Evolutionary conservation across 2,113 vertebrate genomes (phyloP), one percentile per base, ranked within the genome.

Genomic region (Xenopus tropicalis): DNA sequence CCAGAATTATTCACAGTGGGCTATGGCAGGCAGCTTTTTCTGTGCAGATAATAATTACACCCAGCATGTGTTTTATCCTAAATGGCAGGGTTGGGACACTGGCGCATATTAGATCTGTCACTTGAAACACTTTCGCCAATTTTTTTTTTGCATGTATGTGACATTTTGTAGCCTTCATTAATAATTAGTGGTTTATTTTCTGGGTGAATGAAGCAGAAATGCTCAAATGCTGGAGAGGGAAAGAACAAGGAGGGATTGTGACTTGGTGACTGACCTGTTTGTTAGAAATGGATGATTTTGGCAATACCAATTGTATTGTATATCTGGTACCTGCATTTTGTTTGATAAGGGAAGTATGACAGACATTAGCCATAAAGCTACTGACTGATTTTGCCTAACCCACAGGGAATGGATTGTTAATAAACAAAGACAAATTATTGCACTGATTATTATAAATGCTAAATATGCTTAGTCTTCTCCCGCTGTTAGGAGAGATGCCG

Each of bases 101-200:
- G 56, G 52, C 42, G 72, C 65, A 68, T 56, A 61, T 74, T 65
- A 68, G 72, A 74, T 67, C 72, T 74, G 72, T 74, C 72, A 74
- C 67, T 68, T 74, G 43, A 61, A 74, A 56, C 72, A 52, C 57
- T 74, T 74, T 74, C 59, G 61, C 65, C 65, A 74, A 61, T 74
- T 74, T 63, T 74, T 74, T 63, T 74, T 74, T 48, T 11, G 13
- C 14, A 13, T 48, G 46, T 17, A 14, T 48, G 16, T 74, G 65
- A 74, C 72, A 74, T 74, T 67, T 57, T 57, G 25, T 51, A 62
- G 16, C 51, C 43, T 66, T 74, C 72, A 74, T 74, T 69, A 74
- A 74, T 74, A 74, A 74, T 74, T 74, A 74, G 62, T 69, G 72
- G 67, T 65, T 74, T 74, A 68, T 68, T 74, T 61, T 74, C 72